Conservation (phyloP, 2,888 invertebrate genomes). For the Ectobius pallidus region DNA sequence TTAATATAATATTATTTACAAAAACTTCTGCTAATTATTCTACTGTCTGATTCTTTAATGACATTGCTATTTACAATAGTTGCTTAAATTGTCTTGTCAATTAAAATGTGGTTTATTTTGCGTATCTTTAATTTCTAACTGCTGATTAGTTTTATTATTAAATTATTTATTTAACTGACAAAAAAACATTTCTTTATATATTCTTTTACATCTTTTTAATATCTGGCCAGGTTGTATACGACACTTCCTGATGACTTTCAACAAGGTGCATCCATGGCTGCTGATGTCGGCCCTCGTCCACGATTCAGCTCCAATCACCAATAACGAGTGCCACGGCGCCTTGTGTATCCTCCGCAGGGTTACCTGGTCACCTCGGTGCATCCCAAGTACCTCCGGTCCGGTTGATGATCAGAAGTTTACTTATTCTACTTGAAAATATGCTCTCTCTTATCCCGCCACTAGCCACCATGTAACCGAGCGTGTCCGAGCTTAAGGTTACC, state of each 20-base stretch:
- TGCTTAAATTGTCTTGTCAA: slow-evolving; percentile 6
- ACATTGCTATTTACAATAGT: not conserved
- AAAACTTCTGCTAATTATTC: not conserved
- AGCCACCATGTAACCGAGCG: no score
- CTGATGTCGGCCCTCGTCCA: no score
- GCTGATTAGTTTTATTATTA: not conserved
- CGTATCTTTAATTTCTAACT: not conserved
- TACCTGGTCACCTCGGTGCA: no score
- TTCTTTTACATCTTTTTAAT: not conserved
- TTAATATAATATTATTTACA: not conserved
- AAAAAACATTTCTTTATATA: not conserved
- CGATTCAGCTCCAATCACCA: no score
- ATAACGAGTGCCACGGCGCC: no score
- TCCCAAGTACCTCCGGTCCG: no score
- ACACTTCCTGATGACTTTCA: not conserved
- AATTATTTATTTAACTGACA: not conserved
- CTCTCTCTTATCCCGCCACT: no score
- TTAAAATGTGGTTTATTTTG: not conserved
- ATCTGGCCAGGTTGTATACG: not conserved
- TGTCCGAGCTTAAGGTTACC: no score
- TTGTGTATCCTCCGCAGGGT: no score
- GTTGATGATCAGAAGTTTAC: no score
- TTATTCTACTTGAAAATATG: no score
- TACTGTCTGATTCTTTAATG: not conserved
- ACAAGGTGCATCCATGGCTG: no score